Conservation (phyloP, 2,888 invertebrate species). For the Dicycla oo region DNA sequence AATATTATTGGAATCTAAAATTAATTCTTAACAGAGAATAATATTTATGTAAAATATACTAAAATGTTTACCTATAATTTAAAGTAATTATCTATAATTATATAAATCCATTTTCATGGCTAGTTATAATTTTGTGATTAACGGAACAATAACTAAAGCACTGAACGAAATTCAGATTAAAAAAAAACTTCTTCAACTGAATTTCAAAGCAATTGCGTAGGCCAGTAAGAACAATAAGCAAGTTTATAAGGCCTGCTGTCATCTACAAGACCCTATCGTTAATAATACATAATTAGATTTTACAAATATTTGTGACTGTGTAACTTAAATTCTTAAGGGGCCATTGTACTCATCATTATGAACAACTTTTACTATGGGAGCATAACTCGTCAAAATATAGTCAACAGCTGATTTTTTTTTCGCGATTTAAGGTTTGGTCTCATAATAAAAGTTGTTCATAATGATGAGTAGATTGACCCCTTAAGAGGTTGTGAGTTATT, state of each 20-base stretch:
- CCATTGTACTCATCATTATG: too few species aligned
- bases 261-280: neutral
- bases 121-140: conserved; percentile 35
- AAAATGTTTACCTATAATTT: conserved; percentile 50
- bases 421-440: too few species aligned
- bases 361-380: too few species aligned
- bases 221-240: neutral
- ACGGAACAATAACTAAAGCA: conserved; percentile 7
- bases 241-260: neutral
- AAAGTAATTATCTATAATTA: conserved; percentile 41
- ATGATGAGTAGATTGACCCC: too few species aligned
- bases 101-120: conserved; percentile 36
- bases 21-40: conserved; percentile 39
- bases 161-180: neutral
- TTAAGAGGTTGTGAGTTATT: too few species aligned
- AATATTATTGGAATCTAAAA: conserved; percentile 49
- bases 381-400: too few species aligned
- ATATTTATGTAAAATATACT: conserved; percentile 48
- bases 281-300: neutral
- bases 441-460: too few species aligned
- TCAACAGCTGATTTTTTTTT: too few species aligned
- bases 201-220: neutral
- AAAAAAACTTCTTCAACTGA: neutral
- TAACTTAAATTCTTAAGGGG: too few species aligned
- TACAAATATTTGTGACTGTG: conserved; percentile 6